phyloP scores from a whole-genome alignment of 2,797 vertebrate species.

The Rhynchonycteris naso region DNA sequence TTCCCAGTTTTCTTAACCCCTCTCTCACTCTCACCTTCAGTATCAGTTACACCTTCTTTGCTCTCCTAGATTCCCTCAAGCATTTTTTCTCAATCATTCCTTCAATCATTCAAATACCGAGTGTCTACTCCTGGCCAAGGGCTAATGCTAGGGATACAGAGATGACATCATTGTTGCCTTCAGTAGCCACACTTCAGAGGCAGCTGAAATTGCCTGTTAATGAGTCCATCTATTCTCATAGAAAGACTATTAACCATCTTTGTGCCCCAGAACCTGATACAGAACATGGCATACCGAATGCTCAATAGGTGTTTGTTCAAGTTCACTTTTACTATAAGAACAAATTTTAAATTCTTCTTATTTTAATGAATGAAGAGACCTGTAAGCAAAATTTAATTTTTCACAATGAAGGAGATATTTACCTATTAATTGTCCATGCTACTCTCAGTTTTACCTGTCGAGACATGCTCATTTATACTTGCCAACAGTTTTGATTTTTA shows the following conservation, averaged over 20 bases:
- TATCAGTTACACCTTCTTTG: neutral
- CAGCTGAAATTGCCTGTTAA: neutral
- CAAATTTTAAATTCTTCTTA: neutral
- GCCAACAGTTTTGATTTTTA: neutral
- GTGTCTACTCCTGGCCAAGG: neutral
- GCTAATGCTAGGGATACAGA: neutral
- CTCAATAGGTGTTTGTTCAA: neutral
- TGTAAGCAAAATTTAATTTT: neutral
- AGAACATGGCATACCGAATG: neutral
- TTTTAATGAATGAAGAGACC: constrained; percentile 4
- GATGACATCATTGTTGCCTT: neutral
- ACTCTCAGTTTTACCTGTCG: neutral
- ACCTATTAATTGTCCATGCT: neutral
- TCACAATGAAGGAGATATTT: neutral
- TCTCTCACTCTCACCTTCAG: neutral
- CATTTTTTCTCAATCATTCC: neutral
- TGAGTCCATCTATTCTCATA: neutral
- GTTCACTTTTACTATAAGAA: neutral
- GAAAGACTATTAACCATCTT: neutral
- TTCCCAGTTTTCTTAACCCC: neutral
- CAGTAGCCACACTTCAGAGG: neutral
- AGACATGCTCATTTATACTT: neutral
- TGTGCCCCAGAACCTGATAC: neutral
- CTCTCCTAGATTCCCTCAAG: neutral
- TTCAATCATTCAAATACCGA: neutral